Conservation (phyloP, 1,140 invertebrate genomes). For the Diorhabda elongata region DNA sequence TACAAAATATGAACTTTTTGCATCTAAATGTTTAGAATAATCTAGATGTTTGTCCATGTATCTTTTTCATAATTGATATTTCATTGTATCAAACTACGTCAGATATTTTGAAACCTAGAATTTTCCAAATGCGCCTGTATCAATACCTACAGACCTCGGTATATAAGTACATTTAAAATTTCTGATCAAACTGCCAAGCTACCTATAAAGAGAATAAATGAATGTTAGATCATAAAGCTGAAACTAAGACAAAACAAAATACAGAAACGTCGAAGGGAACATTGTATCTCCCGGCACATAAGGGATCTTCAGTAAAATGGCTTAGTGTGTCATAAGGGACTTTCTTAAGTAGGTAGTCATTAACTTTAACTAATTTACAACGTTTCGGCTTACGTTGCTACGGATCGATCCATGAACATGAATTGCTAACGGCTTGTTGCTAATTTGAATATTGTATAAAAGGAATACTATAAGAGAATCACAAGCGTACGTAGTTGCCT, state of each 20-base stretch:
- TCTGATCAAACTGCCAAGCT: too few relatives aligned
- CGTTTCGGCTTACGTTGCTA: constrained; percentile 15
- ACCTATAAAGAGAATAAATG: background rate
- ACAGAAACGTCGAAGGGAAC: background rate
- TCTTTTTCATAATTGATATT: too few relatives aligned
- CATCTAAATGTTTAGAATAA: too few relatives aligned
- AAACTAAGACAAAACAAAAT: background rate
- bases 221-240: background rate
- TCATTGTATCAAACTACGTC: too few relatives aligned
- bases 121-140: too few relatives aligned
- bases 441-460: constrained; percentile 19
- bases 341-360: constrained; percentile 28
- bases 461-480: constrained; percentile 7
- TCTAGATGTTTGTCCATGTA: too few relatives aligned
- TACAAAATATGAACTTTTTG: too few relatives aligned
- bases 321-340: constrained; percentile 25
- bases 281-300: constrained; percentile 1
- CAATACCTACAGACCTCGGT: too few relatives aligned
- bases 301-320: constrained; percentile 9
- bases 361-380: constrained; percentile 25
- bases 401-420: constrained; percentile 7
- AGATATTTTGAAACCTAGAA: too few relatives aligned
- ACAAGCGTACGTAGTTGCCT: background rate
- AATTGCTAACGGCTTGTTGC: constrained; percentile 14
- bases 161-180: too few relatives aligned